Base-by-base conservation (phyloP, 2,888 invertebrate genomes). In the Galeruca laticollis region DNA sequence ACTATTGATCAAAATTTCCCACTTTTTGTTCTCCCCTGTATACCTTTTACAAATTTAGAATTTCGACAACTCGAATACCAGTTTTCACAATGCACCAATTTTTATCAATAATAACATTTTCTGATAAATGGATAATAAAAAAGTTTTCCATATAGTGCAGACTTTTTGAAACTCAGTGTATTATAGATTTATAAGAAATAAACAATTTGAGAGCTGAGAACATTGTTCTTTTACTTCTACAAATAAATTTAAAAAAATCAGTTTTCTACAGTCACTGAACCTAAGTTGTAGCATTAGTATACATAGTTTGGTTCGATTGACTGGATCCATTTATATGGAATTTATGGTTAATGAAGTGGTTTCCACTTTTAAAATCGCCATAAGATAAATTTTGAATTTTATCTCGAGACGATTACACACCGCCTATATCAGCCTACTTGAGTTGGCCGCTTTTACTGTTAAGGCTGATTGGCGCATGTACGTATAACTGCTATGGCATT, bases 321-420 rank as follows among this genome's bases (percentile, higher is more conserved):
- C 70, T 65, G 68, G 65, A 68, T 70, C 72, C 70, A 77, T 75
- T 74, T 74, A 71, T 73, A 69, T 56, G 52, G 70, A 75, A 75
- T 77, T 75, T 77, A 77, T 77, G 51, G 74, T 62, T 74, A 76
- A 77, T 74, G 74, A 72, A 75, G 73, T 69, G 71, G 76, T 69
- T 75, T 65, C 60, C 69, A 70, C 72, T 61, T 71, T 71, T 68
- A 52, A 61, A 69, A 68, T 59, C 33, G 56, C 69, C 47, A 56
- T 71, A 69, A 69, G 67, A 72, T 74, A 72, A 72, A 74, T 72
- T 68, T 69, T 20, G 40, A 26, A 60, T 57, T 69, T 72, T 71
- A 69, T 74, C 70, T 67, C 52, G 70, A 71, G 60, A 49, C 64
- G 57, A 69, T 71, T 63, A 64, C 63, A 49, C 18, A 35, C 52